Evolutionary conservation across 2,888 invertebrate species (phyloP).

Genomic region (Drosophila pegasa): DNA sequence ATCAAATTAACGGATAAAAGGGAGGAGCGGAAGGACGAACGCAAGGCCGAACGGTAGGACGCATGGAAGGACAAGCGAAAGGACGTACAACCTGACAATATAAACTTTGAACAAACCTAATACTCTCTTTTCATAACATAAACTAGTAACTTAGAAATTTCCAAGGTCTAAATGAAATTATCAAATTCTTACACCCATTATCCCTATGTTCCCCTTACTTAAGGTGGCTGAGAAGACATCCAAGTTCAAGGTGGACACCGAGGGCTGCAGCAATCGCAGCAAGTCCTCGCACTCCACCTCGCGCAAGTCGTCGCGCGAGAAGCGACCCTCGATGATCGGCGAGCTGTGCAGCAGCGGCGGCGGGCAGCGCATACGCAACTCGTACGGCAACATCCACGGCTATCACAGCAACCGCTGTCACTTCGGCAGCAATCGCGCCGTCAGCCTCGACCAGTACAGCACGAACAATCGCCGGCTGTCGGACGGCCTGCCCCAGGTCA

Average conservation of each 20-base stretch:
- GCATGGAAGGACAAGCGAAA: too few relatives aligned
- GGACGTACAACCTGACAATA: too few relatives aligned
- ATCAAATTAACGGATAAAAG: too few relatives aligned
- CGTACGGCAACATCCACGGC: slow-evolving; percentile 85
- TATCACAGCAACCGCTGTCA: slow-evolving; percentile 84
- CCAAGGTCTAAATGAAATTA: neutral
- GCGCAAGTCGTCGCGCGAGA: slow-evolving; percentile 89
- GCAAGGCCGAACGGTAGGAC: too few relatives aligned
- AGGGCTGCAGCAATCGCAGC: slow-evolving; percentile 87
- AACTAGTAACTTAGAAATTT: neutral
- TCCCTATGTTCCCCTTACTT: too few relatives aligned
- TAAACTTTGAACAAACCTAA: neutral
- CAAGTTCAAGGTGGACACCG: slow-evolving; percentile 91
- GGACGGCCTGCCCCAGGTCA: slow-evolving; percentile 84
- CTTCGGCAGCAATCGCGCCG: slow-evolving; percentile 85
- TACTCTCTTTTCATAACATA: neutral
- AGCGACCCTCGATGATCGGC: slow-evolving; percentile 85
- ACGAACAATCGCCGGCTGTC: slow-evolving; percentile 84
- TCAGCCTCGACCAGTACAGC: slow-evolving; percentile 85
- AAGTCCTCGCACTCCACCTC: slow-evolving; percentile 88
- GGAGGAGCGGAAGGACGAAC: too few relatives aligned
- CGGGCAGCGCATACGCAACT: slow-evolving; percentile 84
- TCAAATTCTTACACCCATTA: neutral
- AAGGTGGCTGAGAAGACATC: slow-evolving; percentile 89
- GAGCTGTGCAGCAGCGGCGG: slow-evolving; percentile 85